Conservation (phyloP, 2,113 vertebrate species). For the Sinosuthora webbiana region DNA sequence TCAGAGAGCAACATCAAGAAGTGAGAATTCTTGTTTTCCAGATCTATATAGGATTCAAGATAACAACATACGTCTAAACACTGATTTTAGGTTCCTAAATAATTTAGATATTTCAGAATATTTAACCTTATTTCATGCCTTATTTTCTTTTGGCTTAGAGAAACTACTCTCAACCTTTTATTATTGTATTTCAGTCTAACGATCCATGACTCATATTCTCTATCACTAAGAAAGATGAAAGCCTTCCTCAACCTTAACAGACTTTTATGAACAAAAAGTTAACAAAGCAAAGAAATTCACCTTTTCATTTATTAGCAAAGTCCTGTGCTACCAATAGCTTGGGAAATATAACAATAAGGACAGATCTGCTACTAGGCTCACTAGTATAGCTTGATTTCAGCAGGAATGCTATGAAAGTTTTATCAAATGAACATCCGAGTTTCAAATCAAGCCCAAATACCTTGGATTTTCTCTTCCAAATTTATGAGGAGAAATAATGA, state of each 20-base stretch:
- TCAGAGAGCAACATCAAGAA: background rate
- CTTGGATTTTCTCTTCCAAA: background rate
- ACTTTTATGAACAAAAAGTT: constrained; percentile 7
- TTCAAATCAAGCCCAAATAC: background rate
- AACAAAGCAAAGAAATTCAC: background rate
- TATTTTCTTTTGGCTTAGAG: background rate
- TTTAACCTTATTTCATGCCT: background rate
- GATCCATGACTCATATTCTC: background rate
- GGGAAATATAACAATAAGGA: background rate
- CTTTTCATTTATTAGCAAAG: background rate
- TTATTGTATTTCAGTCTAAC: background rate
- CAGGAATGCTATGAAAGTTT: background rate
- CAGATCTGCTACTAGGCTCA: background rate
- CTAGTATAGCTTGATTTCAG: background rate
- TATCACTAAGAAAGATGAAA: background rate
- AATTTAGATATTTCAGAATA: background rate
- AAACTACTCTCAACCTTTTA: background rate
- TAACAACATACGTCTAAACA: background rate
- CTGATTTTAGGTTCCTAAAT: background rate
- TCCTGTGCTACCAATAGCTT: background rate
- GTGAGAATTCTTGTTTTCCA: background rate
- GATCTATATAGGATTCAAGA: background rate
- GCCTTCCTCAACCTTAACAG: background rate
- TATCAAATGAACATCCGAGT: background rate
- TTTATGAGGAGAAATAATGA: background rate